Evolutionary conservation across 1,140 invertebrate species (phyloP), one percentile per base, ranked within the genome.

Genomic region (Coenobita brevimanus): DNA sequence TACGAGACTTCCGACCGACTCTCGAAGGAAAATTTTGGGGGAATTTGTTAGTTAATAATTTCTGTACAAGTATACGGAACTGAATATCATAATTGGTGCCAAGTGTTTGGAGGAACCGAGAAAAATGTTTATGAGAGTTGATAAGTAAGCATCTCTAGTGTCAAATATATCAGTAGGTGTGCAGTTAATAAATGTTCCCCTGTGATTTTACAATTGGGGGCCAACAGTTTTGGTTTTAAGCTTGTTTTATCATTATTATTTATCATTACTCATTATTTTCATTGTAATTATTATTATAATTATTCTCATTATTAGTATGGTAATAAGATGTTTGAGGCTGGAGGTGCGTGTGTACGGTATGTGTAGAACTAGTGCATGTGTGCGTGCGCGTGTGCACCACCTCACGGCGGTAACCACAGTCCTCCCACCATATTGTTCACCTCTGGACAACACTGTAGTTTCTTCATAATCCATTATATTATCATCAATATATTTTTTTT

Each of bases 341-440:
- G 76, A 87, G 75, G 80, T 80, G 54, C 79, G 85, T 87, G 85
- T 50, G 46, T 87, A 64, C 80, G 80, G 85, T 87, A 76, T 50
- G 46, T 87, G 78, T 87, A 87, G 85, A 87, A 87, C 85, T 87
- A 87, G 85, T 87, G 85, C 85, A 87, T 87, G 85, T 87, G 46
- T 36, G 50, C 69, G 76, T 80, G 78, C 60, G 85, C 85, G 57
- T 62, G 71, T 50, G 71, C 76, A 75, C 85, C 71, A 80, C 78
- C 76, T 76, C 46, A 43, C 41, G 76, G 85, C 15, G n/a, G n/a
- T n/a, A n/a, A n/a, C 85, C 62, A 62, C 50, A 71, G 64, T 57
- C 79, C 60, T 64, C 43, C 80, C 85, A 78, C 76, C 85, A 87
- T 87, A 80, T 87, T 87, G 85, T 87, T 87, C 76, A 81, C 64